Conservation (phyloP, 2,888 invertebrate genomes). For the Coleophora flavipennella region DNA sequence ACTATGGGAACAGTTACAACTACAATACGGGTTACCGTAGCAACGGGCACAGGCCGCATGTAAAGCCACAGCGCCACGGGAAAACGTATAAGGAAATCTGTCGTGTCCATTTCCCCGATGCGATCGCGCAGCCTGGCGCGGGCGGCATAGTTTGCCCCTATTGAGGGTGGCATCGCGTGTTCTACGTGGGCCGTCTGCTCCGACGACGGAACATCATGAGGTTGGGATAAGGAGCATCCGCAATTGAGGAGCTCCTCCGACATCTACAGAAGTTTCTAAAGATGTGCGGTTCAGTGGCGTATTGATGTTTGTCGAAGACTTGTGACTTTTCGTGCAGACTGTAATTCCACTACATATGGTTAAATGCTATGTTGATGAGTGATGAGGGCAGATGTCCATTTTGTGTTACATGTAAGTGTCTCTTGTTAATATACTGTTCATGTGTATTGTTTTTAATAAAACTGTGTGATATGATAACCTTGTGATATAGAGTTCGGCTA, state of each 20-base stretch:
- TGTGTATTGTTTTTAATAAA: too few species aligned
- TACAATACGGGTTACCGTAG: slow-evolving; percentile 33
- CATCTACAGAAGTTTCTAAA: too few species aligned
- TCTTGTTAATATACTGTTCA: too few species aligned
- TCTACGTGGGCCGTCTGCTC: slow-evolving; percentile 67
- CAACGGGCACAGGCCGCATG: slow-evolving; percentile 28
- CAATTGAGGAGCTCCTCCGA: too few species aligned
- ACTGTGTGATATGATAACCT: slow-evolving; percentile 40
- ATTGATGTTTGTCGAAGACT: too few species aligned
- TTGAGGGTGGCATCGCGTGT: slow-evolving; percentile 71
- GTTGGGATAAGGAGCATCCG: slow-evolving; percentile 46
- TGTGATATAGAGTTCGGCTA: slow-evolving; percentile 48
- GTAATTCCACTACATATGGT: too few species aligned
- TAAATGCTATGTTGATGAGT: too few species aligned
- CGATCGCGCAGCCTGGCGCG: slow-evolving; percentile 61
- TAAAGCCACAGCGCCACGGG: slow-evolving; percentile 39
- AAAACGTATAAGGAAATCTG: slow-evolving; percentile 81
- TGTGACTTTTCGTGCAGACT: too few species aligned
- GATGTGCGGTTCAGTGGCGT: too few species aligned
- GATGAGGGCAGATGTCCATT: too few species aligned
- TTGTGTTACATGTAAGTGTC: too few species aligned
- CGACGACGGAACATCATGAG: slow-evolving; percentile 66
- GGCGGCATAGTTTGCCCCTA: slow-evolving; percentile 76
- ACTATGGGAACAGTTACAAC: slow-evolving; percentile 32
- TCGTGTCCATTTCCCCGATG: slow-evolving; percentile 75